These are phyloP conservation scores for Hemiprocne comata DNA, from an alignment of 2,113 vertebrate species.

Conservation along the genomic window DNA sequence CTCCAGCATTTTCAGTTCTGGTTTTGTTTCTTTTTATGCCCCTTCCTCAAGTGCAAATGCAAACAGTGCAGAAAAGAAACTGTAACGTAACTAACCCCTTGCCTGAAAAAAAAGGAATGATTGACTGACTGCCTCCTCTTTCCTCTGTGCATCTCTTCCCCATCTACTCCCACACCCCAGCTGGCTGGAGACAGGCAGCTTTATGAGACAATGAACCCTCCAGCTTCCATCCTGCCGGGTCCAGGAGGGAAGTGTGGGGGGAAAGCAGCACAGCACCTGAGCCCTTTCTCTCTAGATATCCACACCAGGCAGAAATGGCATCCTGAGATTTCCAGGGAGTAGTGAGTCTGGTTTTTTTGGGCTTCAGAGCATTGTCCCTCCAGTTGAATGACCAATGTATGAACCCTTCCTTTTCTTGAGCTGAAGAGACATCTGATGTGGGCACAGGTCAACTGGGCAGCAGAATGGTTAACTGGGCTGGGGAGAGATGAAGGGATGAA, in stretches of 20 bases:
- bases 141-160: conserved; percentile 47
- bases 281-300: not conserved
- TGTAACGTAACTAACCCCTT: conserved; percentile 71
- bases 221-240: not conserved
- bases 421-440: not conserved
- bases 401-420: not conserved
- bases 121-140: conserved; percentile 78
- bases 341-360: not conserved
- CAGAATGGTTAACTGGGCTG: not conserved
- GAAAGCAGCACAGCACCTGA: not conserved
- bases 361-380: not conserved
- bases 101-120: conserved; percentile 79
- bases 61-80: conserved; percentile 24
- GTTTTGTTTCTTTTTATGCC: conserved; percentile 39
- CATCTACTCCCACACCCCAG: conserved; percentile 30
- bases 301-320: not conserved
- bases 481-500: not conserved
- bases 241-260: not conserved
- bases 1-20: conserved; percentile 59
- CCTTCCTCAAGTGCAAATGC: not conserved
- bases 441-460: not conserved
- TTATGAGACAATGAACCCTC: conserved; percentile 43
- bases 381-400: accelerated
- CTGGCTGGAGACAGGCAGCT: conserved; percentile 61
- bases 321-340: not conserved